Evolutionary conservation across 2,888 invertebrate genomes (phyloP).

Genomic region (Pandemis heparana): DNA sequence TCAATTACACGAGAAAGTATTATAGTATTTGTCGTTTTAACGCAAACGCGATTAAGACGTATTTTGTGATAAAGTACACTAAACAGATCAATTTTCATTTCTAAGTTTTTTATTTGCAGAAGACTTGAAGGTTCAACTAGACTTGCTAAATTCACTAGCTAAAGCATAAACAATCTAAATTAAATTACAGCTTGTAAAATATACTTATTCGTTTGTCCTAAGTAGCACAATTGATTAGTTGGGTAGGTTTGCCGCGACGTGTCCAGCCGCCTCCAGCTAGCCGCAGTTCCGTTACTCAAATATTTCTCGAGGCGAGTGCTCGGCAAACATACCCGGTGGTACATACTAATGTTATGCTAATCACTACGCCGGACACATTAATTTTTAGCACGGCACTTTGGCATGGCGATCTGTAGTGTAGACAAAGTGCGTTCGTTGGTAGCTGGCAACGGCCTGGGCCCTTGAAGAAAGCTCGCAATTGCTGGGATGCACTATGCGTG

Average conservation of each 20-base stretch:
- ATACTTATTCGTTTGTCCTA: not conserved
- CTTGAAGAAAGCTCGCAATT: conserved; percentile 60
- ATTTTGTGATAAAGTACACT: no score
- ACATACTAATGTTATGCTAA: conserved; percentile 82
- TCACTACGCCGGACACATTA: conserved; percentile 78
- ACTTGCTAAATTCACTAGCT: not conserved
- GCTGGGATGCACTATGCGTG: conserved; percentile 4
- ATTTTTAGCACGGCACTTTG: conserved; percentile 76
- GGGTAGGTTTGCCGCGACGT: conserved; percentile 52
- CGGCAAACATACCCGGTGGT: conserved; percentile 69
- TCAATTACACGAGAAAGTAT: no score
- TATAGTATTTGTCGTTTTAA: no score
- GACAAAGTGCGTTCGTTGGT: conserved; percentile 58
- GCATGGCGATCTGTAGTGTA: conserved; percentile 59
- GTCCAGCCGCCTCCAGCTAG: conserved; percentile 55
- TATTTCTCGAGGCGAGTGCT: conserved; percentile 71
- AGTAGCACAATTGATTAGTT: conserved; percentile 45
- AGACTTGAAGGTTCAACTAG: not conserved
- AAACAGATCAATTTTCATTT: no score
- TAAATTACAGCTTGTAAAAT: not conserved
- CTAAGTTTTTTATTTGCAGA: not conserved
- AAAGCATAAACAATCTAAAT: not conserved
- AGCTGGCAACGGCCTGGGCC: conserved; percentile 68
- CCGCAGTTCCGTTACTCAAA: conserved; percentile 71
- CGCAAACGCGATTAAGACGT: no score